Base-by-base conservation (phyloP, 2,797 vertebrate genomes). In the Neosalanx taihuensis region DNA sequence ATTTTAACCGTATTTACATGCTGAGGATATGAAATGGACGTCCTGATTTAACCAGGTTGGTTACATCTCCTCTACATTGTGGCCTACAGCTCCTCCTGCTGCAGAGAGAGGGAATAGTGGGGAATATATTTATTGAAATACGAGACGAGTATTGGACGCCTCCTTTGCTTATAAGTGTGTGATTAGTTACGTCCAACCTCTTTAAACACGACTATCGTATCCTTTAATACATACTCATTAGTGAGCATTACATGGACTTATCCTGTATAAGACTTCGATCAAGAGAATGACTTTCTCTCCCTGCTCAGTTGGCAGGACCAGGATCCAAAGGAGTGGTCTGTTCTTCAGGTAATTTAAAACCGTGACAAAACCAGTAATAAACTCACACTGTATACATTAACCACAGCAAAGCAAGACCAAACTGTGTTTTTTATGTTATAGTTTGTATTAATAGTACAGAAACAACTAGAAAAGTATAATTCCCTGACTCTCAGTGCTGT, bases 241-340 rank as follows among this genome's bases (percentile, higher is more conserved):
- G 51, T 56, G 5, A n/a, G 18, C 15, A 56, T 56, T 17, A 56
- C 51, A 17, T 56, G 4, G 15, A 17, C 15, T 56, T n/a, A 56
- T 10, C 20, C 35, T 53, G 17, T 17, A n/a, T 6, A 13, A 15
- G 20, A 10, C 6, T n/a, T n/a, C 18, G 10, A 61, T 26, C 26
- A 7, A 58, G 26, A 20, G 46, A 15, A 35, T 29, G 6, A 62
- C 23, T 61, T 7, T 15, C 13, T 23, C 64, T 53, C 17, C 1
- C 37, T 3, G 29, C 62, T 63, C 65, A 94, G 93, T 81, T 93
- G 4, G 83, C 86, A 64, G 75, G 6, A 53, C 23, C 72, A 67
- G 69, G 81, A 15, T 91, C 90, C 10, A 89, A 79, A 81, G 92
- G 93, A 79, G 83, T 94, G 0, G 70, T 94, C 59, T 94, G 93